A percentile compares a stretch with the other conserved stretches of the same genome.
phyloP scores from a whole-genome alignment of 1,140 invertebrate genomes.

The Ceratina calcarata region DNA sequence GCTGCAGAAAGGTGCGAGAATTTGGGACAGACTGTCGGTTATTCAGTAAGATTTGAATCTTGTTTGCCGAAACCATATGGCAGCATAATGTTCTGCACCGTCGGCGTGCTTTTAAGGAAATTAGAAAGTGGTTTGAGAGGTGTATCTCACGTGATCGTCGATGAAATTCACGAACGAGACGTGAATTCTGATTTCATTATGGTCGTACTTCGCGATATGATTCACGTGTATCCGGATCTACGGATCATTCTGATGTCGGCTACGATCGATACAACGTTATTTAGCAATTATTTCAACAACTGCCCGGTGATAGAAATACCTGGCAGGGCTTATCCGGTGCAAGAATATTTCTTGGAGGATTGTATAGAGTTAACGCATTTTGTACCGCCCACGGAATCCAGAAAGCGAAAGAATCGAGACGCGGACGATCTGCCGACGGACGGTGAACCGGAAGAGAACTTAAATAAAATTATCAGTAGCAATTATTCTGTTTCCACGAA shows the following conservation, averaged over 20 bases:
- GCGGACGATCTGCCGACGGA: conserved; percentile 85
- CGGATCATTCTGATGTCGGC: conserved; percentile 98
- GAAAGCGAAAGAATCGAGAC: conserved; percentile 85
- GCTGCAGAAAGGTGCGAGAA: conserved; percentile 92
- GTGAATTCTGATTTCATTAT: conserved; percentile 98
- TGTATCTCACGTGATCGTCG: conserved; percentile 95
- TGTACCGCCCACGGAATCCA: conserved; percentile 85
- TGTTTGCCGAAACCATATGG: conserved; percentile 94
- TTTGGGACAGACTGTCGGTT: conserved; percentile 90
- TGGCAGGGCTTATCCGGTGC: conserved; percentile 90
- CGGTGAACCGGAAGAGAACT: conserved; percentile 87
- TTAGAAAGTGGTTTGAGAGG: conserved; percentile 92
- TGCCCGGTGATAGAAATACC: conserved; percentile 91
- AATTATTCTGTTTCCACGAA: conserved; percentile 82
- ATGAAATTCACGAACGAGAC: conserved; percentile 99
- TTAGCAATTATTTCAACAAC: conserved; percentile 94
- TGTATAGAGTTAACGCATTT: conserved; percentile 91
- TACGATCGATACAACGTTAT: conserved; percentile 95
- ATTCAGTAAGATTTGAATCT: conserved; percentile 97
- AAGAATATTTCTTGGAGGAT: conserved; percentile 95
- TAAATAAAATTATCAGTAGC: conserved; percentile 84
- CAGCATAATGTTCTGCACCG: conserved; percentile 96
- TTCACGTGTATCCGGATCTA: conserved; percentile 93
- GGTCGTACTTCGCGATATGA: conserved; percentile 95
- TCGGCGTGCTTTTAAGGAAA: conserved; percentile 95